These are phyloP conservation scores for Xylota sylvarum DNA, from an alignment of 2,888 invertebrate species.

Conservation along the genomic window DNA sequence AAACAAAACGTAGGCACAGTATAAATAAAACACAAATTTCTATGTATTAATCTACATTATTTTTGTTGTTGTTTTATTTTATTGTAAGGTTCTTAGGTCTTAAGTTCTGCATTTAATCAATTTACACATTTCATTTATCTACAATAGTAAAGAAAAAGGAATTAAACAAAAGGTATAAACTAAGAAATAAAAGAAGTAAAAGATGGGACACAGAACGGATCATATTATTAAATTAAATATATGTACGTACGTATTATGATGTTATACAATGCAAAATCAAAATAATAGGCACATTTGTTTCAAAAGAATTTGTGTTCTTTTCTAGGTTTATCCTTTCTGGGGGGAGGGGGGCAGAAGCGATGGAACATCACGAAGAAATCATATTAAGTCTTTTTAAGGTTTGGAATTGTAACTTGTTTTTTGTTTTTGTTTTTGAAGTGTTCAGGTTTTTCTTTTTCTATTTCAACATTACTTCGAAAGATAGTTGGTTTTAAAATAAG, in stretches of 20 bases:
- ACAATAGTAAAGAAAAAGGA: conserved; percentile 56
- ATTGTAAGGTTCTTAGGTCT: conserved; percentile 73
- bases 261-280: conserved; percentile 64
- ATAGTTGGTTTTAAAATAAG: conserved; percentile 32
- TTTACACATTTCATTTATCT: conserved; percentile 76
- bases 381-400: conserved; percentile 57
- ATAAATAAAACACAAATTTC: conserved; percentile 24
- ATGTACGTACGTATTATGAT: conserved; percentile 36
- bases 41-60: conserved; percentile 67
- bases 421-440: conserved; percentile 13
- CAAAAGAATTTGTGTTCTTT: conserved; percentile 25
- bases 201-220: conserved; percentile 34
- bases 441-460: conserved; percentile 1
- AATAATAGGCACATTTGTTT: conserved; percentile 66
- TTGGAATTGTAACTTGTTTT: conserved; percentile 43
- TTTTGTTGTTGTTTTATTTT: conserved; percentile 45
- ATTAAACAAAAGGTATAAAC: conserved; percentile 15
- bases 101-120: conserved; percentile 73
- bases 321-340: conserved; percentile 15
- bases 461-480: conserved; percentile 32
- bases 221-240: conserved; percentile 31
- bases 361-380: conserved; percentile 44
- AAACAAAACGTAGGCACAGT: neutral
- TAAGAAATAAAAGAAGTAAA: conserved; percentile 24
- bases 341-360: conserved; percentile 2